Percentiles rank a stretch among this genome's conserved stretches.
Evolutionary conservation across 2,888 invertebrate genomes (phyloP).

Genomic region (Falcaria lacertinaria): DNA sequence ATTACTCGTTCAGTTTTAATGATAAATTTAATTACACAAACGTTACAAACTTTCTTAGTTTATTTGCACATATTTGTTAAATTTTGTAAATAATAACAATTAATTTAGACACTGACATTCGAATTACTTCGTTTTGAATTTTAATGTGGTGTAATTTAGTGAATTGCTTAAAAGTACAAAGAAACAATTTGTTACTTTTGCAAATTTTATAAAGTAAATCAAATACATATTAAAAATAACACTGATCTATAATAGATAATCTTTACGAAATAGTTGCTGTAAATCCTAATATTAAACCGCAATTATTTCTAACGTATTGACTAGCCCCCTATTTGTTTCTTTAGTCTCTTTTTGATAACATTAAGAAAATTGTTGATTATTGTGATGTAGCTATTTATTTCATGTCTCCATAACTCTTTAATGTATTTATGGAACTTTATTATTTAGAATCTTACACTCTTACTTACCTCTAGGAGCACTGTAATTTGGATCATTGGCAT

Average conservation of each 20-base stretch:
- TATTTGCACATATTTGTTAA: slow-evolving; percentile 78
- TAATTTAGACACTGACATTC: slow-evolving; percentile 70
- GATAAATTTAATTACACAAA: slow-evolving; percentile 69
- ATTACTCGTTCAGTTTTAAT: slow-evolving; percentile 74
- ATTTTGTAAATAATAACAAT: slow-evolving; percentile 70
- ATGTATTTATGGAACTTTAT: slow-evolving; percentile 46
- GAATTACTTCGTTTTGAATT: slow-evolving; percentile 68
- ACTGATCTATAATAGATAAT: slow-evolving; percentile 66
- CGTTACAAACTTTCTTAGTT: slow-evolving; percentile 76
- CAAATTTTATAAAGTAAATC: slow-evolving; percentile 83
- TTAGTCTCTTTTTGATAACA: slow-evolving; percentile 58
- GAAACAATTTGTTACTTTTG: slow-evolving; percentile 85
- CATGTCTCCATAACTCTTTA: slow-evolving; percentile 42
- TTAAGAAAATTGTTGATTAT: slow-evolving; percentile 72
- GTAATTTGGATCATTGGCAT: slow-evolving; percentile 49
- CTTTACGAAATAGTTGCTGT: slow-evolving; percentile 73
- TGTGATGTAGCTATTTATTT: slow-evolving; percentile 54
- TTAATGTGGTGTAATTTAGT: slow-evolving; percentile 77
- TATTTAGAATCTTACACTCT: too few relatives aligned
- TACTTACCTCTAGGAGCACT: slow-evolving; percentile 51
- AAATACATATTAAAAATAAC: slow-evolving; percentile 70
- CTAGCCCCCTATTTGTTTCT: slow-evolving; percentile 48
- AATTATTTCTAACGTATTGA: slow-evolving; percentile 47
- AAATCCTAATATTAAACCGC: slow-evolving; percentile 58
- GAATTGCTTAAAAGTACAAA: slow-evolving; percentile 86